Evolutionary conservation across 2,113 vertebrate species (phyloP), one percentile per base, ranked within the genome.

Genomic region (Pterocles orientalis): DNA sequence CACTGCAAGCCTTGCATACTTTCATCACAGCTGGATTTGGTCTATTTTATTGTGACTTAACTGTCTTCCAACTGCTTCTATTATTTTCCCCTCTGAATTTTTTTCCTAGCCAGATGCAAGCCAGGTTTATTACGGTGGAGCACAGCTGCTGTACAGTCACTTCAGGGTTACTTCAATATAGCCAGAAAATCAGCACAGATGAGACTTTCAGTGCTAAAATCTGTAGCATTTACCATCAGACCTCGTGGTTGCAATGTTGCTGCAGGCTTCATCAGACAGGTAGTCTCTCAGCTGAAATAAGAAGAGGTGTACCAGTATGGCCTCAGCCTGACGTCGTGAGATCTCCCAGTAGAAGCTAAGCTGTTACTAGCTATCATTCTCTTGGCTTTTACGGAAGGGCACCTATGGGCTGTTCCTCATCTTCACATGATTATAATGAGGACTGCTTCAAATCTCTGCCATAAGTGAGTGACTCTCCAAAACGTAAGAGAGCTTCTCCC

Each of bases 231-330:
- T 72, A 51, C 41, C 51, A 5, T 12, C 23, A 43, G 45, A 43
- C 5, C 47, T 43, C 3, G 2, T 2, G 8, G n/a, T 20, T 64
- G 34, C 70, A 83, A 24, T 0, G 0, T 1, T 48, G 20, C 47
- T 3, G 9, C 3, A 86, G 31, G 75, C 26, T 56, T 72, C 39
- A 25, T 28, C 10, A 54, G 76, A 45, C 14, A 77, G 54, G 36
- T 21, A 58, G 29, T 21, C 69, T 78, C 41, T 29, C 51, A 61
- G 65, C 36, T 68, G 41, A 73, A 65, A 69, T 1, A 47, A 53
- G 31, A 58, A 79, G 31, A 48, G 25, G 10, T 34, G 20, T 36
- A 50, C 28, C n/a, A 58, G 43, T 26, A 12, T 0, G 2, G 20
- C 20, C 15, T 51, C 56, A 39, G 73, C 33, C 47, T 54, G 18